Conservation (phyloP, 2,113 vertebrate species). For the Helogale parvula region DNA sequence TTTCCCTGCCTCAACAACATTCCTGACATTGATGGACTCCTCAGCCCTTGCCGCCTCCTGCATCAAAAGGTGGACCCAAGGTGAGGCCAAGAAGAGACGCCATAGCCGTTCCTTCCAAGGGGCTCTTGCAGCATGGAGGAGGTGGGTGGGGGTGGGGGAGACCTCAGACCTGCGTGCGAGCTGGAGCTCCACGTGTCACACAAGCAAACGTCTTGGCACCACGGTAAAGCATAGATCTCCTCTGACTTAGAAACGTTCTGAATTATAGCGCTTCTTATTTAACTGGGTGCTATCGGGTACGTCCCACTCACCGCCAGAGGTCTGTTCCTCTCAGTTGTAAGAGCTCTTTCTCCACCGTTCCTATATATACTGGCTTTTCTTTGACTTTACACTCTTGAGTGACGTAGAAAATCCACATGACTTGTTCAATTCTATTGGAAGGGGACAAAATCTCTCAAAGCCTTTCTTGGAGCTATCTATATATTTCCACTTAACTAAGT, state of each 20-base stretch:
- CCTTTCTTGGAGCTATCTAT: neutral
- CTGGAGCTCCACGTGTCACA: rapidly evolving
- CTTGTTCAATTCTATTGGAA: neutral
- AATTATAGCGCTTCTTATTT: neutral
- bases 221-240: rapidly evolving
- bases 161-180: rapidly evolving
- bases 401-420: neutral
- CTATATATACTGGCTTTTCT: neutral
- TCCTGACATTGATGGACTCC: rapidly evolving
- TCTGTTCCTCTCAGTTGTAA: neutral
- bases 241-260: neutral
- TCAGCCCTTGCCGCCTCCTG: neutral
- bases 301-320: rapidly evolving
- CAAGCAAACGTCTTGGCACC: neutral
- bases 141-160: neutral
- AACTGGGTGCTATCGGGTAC: rapidly evolving
- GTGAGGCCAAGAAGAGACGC: neutral
- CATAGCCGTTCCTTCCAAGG: rapidly evolving
- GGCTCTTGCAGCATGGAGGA: neutral
- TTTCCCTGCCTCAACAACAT: neutral
- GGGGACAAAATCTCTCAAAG: neutral
- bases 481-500: neutral
- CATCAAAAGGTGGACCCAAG: rapidly evolving
- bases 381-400: rapidly evolving
- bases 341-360: rapidly evolving